phyloP scores from a whole-genome alignment of 2,888 invertebrate genomes.

The Phoronis australis region DNA sequence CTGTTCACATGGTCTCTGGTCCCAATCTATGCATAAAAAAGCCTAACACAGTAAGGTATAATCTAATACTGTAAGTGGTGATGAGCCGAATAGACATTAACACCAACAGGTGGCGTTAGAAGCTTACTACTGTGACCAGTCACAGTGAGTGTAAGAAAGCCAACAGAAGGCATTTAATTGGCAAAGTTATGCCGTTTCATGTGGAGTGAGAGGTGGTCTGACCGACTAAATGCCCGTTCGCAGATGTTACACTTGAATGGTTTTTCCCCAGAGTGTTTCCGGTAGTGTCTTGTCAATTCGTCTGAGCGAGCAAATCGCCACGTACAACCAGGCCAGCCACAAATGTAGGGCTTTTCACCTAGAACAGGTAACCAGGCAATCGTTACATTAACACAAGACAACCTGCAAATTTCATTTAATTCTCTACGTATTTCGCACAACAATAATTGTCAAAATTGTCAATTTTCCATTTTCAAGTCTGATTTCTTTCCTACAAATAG shows the following conservation, averaged over 20 bases:
- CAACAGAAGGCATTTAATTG: too few species aligned
- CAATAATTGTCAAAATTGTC: not conserved
- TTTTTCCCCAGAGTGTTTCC: slow-evolving; percentile 59
- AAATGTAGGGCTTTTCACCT: slow-evolving; percentile 62
- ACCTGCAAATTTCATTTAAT: not conserved
- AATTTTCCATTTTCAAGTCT: not conserved
- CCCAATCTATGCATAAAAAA: too few species aligned
- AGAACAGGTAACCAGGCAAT: slow-evolving; percentile 2
- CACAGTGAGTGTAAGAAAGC: too few species aligned
- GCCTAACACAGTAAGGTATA: too few species aligned
- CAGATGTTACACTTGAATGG: slow-evolving; percentile 63
- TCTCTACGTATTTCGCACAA: not conserved
- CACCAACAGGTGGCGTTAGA: too few species aligned
- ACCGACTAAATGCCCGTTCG: slow-evolving; percentile 62
- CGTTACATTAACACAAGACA: too few species aligned
- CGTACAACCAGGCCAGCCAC: slow-evolving; percentile 60
- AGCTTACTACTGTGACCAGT: too few species aligned
- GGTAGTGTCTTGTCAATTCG: slow-evolving; percentile 60
- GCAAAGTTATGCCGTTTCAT: slow-evolving; percentile 66
- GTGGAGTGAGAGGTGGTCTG: slow-evolving; percentile 63
- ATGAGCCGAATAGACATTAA: too few species aligned
- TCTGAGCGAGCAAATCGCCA: slow-evolving; percentile 62
- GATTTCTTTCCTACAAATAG: slow-evolving; percentile 24
- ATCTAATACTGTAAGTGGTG: too few species aligned
- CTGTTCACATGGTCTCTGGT: too few species aligned